A percentile compares a stretch with the other conserved stretches of the same genome.
Conservation (phyloP, 2,797 vertebrate species). For the Hippoglossus hippoglossus region DNA sequence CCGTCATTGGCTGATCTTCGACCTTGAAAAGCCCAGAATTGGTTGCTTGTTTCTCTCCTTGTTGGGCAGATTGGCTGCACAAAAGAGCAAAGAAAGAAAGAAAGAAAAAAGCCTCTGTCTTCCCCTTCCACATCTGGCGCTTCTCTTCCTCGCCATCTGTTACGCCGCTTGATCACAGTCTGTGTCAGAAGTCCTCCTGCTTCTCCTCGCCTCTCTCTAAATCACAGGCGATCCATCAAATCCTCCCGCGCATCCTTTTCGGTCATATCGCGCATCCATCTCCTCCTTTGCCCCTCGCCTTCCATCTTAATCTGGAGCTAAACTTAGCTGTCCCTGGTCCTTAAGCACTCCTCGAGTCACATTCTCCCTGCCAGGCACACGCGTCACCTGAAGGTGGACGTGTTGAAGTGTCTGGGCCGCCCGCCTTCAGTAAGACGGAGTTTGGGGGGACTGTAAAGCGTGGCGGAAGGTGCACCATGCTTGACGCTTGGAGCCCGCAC, state of each 20-base stretch:
- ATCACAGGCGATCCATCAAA: conserved; percentile 55
- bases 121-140: conserved; percentile 44
- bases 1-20: not conserved
- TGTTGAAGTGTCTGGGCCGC: not conserved
- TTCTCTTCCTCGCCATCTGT: conserved; percentile 51
- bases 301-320: conserved; percentile 31
- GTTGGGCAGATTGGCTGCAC: not conserved
- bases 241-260: conserved; percentile 35
- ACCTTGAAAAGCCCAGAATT: conserved; percentile 11
- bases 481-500: not conserved
- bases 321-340: conserved; percentile 11
- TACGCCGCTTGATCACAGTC: conserved; percentile 45
- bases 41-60: not conserved
- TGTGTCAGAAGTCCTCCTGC: conserved; percentile 40
- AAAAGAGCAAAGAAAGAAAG: conserved; percentile 18
- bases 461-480: conserved; percentile 2
- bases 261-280: conserved; percentile 28
- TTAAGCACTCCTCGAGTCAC: conserved; percentile 15
- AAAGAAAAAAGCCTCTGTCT: conserved; percentile 22
- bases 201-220: conserved; percentile 43
- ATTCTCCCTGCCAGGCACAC: not conserved
- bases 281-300: conserved; percentile 7
- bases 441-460: not conserved
- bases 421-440: not conserved
- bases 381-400: conserved; percentile 5